phyloP scores from a whole-genome alignment of 2,113 vertebrate genomes.

The Podilymbus podiceps region DNA sequence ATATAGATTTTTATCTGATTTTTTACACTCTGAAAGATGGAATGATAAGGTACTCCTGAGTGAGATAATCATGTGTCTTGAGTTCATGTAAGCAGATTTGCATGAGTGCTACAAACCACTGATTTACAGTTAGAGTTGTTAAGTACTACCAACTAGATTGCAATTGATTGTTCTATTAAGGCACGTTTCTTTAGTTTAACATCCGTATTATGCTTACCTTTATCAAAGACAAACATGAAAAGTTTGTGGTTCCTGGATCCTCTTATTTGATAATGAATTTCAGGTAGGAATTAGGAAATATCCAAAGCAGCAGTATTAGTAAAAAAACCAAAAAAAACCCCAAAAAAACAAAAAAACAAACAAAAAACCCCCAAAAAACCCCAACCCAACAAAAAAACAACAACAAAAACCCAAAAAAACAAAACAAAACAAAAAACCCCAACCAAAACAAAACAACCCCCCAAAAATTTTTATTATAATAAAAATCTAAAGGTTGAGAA shows the following conservation, averaged over 20 bases:
- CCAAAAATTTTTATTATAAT: no score
- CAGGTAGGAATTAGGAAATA: background rate
- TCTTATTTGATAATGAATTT: background rate
- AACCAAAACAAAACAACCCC: no score
- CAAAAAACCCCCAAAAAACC: no score
- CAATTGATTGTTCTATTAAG: background rate
- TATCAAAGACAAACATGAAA: background rate
- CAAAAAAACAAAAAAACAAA: no score
- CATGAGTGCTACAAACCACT: background rate
- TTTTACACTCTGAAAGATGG: background rate
- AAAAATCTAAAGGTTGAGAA: background rate
- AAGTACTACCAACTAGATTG: background rate
- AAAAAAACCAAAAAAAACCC: background rate
- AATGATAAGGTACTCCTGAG: background rate
- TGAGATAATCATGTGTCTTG: background rate
- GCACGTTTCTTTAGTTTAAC: background rate
- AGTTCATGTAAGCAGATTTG: background rate
- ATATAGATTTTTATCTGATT: background rate
- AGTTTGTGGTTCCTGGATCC: background rate
- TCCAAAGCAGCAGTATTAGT: background rate
- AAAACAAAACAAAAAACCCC: no score
- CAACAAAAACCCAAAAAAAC: no score
- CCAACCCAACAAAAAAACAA: no score
- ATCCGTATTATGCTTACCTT: background rate
- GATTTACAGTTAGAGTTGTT: background rate